These are phyloP conservation scores for Macaria liturata DNA, from an alignment of 2,888 invertebrate species.

Conservation along the genomic window DNA sequence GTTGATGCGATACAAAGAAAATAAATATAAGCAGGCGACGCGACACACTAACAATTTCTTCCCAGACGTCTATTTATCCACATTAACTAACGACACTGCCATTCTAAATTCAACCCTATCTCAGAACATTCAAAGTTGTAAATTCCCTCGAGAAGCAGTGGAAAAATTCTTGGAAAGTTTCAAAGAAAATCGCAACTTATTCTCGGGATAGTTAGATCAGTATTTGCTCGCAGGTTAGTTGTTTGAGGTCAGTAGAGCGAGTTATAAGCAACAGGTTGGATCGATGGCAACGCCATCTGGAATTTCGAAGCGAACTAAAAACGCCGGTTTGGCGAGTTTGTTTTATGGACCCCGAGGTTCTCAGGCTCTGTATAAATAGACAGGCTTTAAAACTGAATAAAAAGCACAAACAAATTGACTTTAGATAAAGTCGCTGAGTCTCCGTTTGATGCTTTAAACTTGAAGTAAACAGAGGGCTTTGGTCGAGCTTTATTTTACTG, in stretches of 20 bases:
- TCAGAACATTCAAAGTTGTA: slow-evolving; percentile 41
- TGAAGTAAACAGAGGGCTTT: too few species aligned
- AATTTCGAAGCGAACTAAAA: slow-evolving; percentile 33
- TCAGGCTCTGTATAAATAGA: slow-evolving; percentile 5
- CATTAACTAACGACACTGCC: slow-evolving; percentile 45
- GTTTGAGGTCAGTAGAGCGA: slow-evolving; percentile 62
- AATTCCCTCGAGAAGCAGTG: slow-evolving; percentile 38
- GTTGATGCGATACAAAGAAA: slow-evolving; percentile 25
- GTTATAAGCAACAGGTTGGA: slow-evolving; percentile 60
- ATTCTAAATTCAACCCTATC: slow-evolving; percentile 44
- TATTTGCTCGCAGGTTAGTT: slow-evolving; percentile 32
- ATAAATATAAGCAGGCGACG: slow-evolving; percentile 28
- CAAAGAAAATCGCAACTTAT: slow-evolving; percentile 36
- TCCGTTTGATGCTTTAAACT: too few species aligned
- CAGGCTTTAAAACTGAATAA: background rate
- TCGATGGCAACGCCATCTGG: slow-evolving; percentile 63
- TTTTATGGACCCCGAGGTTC: slow-evolving; percentile 9
- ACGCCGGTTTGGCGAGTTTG: slow-evolving; percentile 13
- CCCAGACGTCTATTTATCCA: slow-evolving; percentile 56
- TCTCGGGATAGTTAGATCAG: slow-evolving; percentile 2
- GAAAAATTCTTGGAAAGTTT: slow-evolving; percentile 31
- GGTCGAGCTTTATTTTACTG: too few species aligned
- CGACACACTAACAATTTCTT: slow-evolving; percentile 54
- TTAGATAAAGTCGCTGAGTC: background rate
- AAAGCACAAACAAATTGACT: slow-evolving; percentile 1